phyloP scores from a whole-genome alignment of 2,113 vertebrate species.

The Scopus umbretta region DNA sequence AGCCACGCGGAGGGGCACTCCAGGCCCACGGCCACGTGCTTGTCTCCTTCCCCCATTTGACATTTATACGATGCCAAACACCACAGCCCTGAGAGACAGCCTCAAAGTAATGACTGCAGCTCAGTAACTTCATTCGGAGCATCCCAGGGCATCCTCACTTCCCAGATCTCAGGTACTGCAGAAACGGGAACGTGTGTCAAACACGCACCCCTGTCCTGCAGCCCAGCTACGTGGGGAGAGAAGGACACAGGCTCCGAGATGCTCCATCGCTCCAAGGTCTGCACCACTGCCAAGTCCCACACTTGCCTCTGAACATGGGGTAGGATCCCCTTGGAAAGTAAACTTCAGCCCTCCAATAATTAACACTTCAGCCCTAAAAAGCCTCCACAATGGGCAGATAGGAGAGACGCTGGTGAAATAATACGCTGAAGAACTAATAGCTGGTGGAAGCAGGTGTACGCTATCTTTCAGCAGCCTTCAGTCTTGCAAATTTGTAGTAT shows the following conservation, averaged over 20 bases:
- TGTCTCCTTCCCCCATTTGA: background rate
- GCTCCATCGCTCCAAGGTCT: background rate
- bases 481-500: background rate
- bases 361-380: no score
- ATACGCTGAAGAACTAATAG: no score
- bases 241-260: background rate
- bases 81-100: background rate
- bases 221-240: accelerated
- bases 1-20: accelerated
- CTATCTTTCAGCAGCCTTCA: background rate
- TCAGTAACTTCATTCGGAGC: background rate
- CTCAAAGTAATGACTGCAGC: background rate
- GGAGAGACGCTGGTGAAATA: no score
- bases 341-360: no score
- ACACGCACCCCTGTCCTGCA: background rate
- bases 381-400: background rate
- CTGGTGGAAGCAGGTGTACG: no score
- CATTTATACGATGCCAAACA: background rate
- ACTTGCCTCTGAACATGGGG: background rate
- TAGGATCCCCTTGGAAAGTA: background rate
- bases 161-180: background rate
- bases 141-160: background rate
- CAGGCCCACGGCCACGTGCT: background rate
- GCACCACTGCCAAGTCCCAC: background rate
- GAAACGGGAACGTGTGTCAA: background rate